A percentile compares a stretch with the other conserved stretches of the same genome.
Conservation (phyloP, 1,140 invertebrate genomes). For the Oreohelix idahoensis region DNA sequence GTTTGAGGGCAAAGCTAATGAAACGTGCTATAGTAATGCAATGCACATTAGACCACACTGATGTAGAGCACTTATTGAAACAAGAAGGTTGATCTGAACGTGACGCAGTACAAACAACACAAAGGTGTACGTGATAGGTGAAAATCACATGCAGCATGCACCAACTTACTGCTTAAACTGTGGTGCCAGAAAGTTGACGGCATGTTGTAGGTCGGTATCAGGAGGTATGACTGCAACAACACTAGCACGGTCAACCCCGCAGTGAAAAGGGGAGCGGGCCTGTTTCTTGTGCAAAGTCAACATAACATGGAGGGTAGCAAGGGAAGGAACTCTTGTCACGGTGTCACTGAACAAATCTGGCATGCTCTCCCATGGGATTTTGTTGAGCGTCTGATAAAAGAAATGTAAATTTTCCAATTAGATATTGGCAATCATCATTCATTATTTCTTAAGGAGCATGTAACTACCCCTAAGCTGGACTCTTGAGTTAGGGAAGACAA, state of each 20-base stretch:
- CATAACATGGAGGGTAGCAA: constrained; percentile 80
- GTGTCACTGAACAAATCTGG: constrained; percentile 78
- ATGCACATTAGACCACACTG: no score
- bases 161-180: constrained; percentile 16
- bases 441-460: no score
- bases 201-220: constrained; percentile 30
- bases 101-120: no score
- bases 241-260: background rate
- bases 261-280: background rate
- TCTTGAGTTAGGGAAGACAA: no score
- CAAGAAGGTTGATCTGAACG: no score
- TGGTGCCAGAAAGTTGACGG: constrained; percentile 22
- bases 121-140: no score
- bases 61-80: no score
- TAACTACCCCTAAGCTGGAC: no score
- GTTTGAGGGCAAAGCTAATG: no score
- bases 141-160: background rate
- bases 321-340: constrained; percentile 82
- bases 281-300: constrained; percentile 63
- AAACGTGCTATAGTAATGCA: no score
- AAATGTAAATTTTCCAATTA: no score
- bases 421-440: no score
- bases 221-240: constrained; percentile 20
- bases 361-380: constrained; percentile 83
- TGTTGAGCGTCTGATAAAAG: constrained; percentile 78